Evolutionary conservation across 2,113 vertebrate genomes (phyloP), one percentile per base, ranked within the genome.

Genomic region (Scytalopus superciliaris): DNA sequence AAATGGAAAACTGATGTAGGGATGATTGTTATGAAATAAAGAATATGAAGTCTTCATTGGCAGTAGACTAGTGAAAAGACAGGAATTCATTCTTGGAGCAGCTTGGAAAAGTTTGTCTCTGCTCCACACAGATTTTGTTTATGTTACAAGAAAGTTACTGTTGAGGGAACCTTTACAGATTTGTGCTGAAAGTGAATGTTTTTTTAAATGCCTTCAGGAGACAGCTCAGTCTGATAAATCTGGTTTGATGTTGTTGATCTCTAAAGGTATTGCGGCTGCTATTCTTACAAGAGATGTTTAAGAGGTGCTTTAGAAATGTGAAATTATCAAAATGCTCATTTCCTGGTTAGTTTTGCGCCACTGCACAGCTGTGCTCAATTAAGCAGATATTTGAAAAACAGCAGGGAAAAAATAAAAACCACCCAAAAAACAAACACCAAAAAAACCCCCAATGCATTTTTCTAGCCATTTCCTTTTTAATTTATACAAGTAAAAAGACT

Each of bases 361-460:
- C 88, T 94, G 95, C 96, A 97, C 97, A 98, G 97, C 97, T 98
- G 97, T 96, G 89, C 60, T 98, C 94, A 96, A 97, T 97, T 97
- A 98, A 57, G 45, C 49, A 95, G 84, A 81, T 77, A 94, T 97
- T 95, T 96, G 91, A 90, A 95, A 97, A 97, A 76, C 90, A 92
- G 49, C 77, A 87, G 73, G 74, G 60, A 27, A 42, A 50, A 64
- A 63, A 80, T 83, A 81, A 74, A 83, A 45, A 8, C 2, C 27
- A 37, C 33, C 10, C 10, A 76, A 62, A 66, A 69, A 56, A 6
- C 7, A 42, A 91, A 56, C 33, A 75, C 42, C 11, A 14, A 10
- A 59, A 78, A 39, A 19, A 47, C 9, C 0, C 9, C 33, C 79
- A 94, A 87, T 78, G 53, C 31, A 57, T 87, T 93, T 62, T 76